phyloP scores from a whole-genome alignment of 2,113 vertebrate genomes.

The Ivindomyrus marchei region DNA sequence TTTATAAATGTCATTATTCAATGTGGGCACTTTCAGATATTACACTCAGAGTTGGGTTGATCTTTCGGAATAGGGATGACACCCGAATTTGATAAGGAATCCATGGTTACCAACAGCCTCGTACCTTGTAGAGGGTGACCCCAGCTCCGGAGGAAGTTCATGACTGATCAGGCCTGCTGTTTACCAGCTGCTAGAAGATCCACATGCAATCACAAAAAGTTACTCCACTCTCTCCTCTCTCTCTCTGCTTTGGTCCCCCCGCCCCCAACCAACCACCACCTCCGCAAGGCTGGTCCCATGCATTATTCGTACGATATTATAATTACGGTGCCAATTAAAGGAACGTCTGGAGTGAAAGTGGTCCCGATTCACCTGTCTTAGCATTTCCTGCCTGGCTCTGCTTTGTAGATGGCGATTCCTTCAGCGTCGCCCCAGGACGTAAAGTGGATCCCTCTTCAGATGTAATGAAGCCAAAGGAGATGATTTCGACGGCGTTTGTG shows the following conservation, averaged over 20 bases:
- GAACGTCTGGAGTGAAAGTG: constrained; percentile 8
- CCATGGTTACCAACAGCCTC: not conserved
- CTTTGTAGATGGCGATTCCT: constrained; percentile 24
- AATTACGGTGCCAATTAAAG: constrained; percentile 26
- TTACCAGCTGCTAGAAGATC: not conserved
- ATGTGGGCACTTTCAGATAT: constrained; percentile 12
- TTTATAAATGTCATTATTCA: constrained; percentile 14
- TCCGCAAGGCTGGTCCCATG: constrained; percentile 7
- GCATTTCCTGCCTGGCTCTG: constrained; percentile 11
- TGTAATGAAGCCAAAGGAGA: constrained; percentile 12
- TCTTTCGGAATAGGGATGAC: not conserved
- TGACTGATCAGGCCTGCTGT: not conserved
- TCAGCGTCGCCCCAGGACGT: constrained; percentile 20
- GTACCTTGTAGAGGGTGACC: not conserved
- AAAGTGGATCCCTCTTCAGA: constrained; percentile 21
- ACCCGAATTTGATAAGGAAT: not conserved
- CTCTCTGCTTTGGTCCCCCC: not conserved
- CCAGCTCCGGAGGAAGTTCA: not conserved
- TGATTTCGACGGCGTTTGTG: constrained; percentile 15
- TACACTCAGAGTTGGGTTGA: not conserved
- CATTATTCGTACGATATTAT: constrained; percentile 23
- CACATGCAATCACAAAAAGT: not conserved
- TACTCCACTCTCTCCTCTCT: not conserved
- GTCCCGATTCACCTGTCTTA: constrained; percentile 21
- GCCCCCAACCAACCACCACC: too few relatives aligned